A percentile compares a stretch with the other conserved stretches of the same genome.
Evolutionary conservation across 2,113 vertebrate genomes (phyloP).

Genomic region (Pitta sordida): DNA sequence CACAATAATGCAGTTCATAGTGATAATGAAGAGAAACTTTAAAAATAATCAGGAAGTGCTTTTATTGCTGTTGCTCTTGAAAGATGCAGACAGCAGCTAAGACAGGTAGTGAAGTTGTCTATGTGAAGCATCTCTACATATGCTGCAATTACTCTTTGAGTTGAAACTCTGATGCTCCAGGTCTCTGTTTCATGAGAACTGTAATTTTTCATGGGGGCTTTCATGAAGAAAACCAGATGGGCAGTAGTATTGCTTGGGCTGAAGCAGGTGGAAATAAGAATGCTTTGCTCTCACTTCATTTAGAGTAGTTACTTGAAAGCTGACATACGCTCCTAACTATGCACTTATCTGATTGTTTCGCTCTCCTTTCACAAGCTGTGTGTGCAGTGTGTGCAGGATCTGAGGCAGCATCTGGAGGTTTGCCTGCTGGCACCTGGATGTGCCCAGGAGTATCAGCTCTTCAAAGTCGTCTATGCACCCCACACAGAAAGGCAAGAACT

Average conservation of each 20-base stretch:
- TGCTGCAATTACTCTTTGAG: neutral
- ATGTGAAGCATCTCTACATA: neutral
- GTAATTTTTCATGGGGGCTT: neutral
- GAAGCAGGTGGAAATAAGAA: neutral
- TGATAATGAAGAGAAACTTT: neutral
- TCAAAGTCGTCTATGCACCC: neutral
- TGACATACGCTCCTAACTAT: neutral
- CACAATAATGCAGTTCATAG: neutral
- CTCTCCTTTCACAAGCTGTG: neutral
- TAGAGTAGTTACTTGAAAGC: neutral
- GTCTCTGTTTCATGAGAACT: neutral
- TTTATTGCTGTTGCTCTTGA: neutral
- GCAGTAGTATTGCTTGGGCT: neutral
- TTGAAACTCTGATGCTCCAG: neutral
- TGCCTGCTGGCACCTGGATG: neutral
- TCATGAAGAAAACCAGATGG: neutral
- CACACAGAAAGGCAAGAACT: neutral
- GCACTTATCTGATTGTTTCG: neutral
- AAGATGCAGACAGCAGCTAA: neutral
- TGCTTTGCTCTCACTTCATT: neutral
- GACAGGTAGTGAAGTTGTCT: neutral
- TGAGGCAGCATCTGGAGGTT: neutral
- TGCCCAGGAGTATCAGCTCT: neutral
- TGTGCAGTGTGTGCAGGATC: neutral
- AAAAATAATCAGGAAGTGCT: neutral